Evolutionary conservation across 2,888 invertebrate species (phyloP).

Genomic region (Drosophila anceps): DNA sequence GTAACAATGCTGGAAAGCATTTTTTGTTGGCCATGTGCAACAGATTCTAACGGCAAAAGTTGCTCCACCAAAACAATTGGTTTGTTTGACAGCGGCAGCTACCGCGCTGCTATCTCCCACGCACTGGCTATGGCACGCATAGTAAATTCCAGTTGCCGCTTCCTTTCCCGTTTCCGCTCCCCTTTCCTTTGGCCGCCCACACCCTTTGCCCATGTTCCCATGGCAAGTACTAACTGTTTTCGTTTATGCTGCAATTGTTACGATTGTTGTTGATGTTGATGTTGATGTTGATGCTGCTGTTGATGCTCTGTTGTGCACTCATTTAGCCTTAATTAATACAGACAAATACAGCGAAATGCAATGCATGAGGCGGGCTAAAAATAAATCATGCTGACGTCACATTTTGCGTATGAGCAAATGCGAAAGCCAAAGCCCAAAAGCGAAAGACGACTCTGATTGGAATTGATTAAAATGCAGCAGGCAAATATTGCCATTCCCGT

Average conservation of each 20-base stretch:
- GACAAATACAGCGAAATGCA: conserved; percentile 57
- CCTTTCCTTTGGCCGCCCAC: background rate
- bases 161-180: background rate
- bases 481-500: conserved; percentile 41
- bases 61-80: conserved; percentile 5
- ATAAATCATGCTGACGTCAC: conserved; percentile 76
- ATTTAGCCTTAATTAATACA: conserved; percentile 76
- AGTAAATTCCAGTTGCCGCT: background rate
- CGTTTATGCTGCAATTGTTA: conserved; percentile 11
- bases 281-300: conserved; percentile 5
- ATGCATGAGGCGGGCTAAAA: conserved; percentile 62
- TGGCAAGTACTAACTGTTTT: conserved; percentile 57
- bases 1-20: background rate
- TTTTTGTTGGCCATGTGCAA: conserved; percentile 18
- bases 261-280: conserved; percentile 16
- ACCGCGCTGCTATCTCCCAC: conserved; percentile 25
- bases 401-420: conserved; percentile 57
- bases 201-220: conserved; percentile 6
- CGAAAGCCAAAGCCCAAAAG: conserved; percentile 41
- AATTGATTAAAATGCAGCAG: conserved; percentile 75
- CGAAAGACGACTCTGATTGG: conserved; percentile 63
- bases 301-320: conserved; percentile 55
- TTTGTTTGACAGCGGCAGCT: conserved; percentile 48
- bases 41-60: conserved; percentile 12
- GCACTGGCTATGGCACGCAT: conserved; percentile 2